These are phyloP conservation scores for Gandaritis pyraliata DNA, from an alignment of 2,888 invertebrate genomes.

Conservation along the genomic window DNA sequence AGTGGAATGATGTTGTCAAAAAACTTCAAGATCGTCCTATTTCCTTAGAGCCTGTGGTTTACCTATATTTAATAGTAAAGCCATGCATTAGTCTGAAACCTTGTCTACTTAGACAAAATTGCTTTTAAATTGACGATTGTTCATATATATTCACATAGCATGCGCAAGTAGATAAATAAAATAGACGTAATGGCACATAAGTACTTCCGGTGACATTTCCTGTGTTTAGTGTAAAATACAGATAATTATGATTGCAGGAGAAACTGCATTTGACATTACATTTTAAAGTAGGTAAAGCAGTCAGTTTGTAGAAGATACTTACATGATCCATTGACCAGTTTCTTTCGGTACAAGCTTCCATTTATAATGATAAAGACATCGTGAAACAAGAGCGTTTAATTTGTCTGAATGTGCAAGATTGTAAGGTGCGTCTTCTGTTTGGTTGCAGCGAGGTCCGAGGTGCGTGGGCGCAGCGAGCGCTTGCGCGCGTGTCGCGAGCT, in stretches of 20 bases:
- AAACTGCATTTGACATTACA: background rate
- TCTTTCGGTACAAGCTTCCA: no score
- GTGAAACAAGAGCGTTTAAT: no score
- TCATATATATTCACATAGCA: background rate
- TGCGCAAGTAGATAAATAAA: background rate
- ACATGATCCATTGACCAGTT: no score
- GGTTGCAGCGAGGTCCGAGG: slow-evolving; percentile 31
- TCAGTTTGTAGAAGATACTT: no score
- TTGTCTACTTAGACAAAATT: no score
- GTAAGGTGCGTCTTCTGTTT: slow-evolving; percentile 13
- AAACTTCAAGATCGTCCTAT: no score
- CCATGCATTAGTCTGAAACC: no score
- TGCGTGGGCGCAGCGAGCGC: slow-evolving; percentile 66
- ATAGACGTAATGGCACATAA: background rate
- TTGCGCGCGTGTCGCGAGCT: slow-evolving; percentile 66
- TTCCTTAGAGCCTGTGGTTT: no score
- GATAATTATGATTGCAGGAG: background rate
- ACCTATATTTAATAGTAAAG: no score
- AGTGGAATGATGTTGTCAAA: no score
- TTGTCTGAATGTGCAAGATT: no score
- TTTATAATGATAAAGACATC: no score
- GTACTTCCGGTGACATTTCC: slow-evolving; percentile 18
- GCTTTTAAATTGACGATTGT: background rate
- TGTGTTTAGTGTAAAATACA: slow-evolving; percentile 2
- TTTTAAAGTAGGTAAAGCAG: background rate